Percentiles rank a stretch among this genome's conserved stretches.
Conservation (phyloP, 2,888 invertebrate genomes). For the Chrysopilus asiliformis region DNA sequence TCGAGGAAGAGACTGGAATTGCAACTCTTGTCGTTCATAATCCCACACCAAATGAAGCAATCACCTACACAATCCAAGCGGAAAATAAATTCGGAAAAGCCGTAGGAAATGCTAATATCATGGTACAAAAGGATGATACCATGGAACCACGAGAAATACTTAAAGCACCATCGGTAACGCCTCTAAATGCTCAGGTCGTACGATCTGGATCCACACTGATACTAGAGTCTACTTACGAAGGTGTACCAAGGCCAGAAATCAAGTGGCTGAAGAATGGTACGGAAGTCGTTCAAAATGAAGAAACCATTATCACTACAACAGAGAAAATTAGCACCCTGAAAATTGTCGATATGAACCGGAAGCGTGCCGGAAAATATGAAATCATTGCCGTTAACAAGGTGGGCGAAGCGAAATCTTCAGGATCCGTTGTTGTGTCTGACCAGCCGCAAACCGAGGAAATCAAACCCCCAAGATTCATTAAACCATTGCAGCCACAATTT, state of each 20-base stretch:
- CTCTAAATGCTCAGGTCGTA: slow-evolving; percentile 61
- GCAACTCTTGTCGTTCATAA: slow-evolving; percentile 50
- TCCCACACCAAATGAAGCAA: slow-evolving; percentile 51
- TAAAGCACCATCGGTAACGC: slow-evolving; percentile 62
- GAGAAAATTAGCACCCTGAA: slow-evolving; percentile 50
- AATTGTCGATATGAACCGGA: slow-evolving; percentile 54
- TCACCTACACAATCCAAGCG: slow-evolving; percentile 55
- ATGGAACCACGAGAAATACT: slow-evolving; percentile 30
- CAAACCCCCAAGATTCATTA: slow-evolving; percentile 57
- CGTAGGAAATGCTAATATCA: slow-evolving; percentile 57
- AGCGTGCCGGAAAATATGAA: slow-evolving; percentile 79
- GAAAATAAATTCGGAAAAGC: slow-evolving; percentile 60
- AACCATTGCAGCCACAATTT: slow-evolving; percentile 54
- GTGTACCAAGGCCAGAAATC: slow-evolving; percentile 55
- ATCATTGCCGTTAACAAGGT: slow-evolving; percentile 63
- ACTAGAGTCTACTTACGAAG: slow-evolving; percentile 58
- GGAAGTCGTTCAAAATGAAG: slow-evolving; percentile 50
- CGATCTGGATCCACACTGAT: slow-evolving; percentile 54
- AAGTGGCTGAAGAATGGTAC: slow-evolving; percentile 79
- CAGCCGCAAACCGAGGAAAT: slow-evolving; percentile 47
- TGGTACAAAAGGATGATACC: slow-evolving; percentile 38
- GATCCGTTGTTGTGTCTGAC: slow-evolving; percentile 61
- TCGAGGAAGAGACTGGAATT: slow-evolving; percentile 47
- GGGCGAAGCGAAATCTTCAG: slow-evolving; percentile 66
- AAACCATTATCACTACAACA: slow-evolving; percentile 42